Evolutionary conservation across 2,113 vertebrate genomes (phyloP).

Genomic region (Sander vitreus): DNA sequence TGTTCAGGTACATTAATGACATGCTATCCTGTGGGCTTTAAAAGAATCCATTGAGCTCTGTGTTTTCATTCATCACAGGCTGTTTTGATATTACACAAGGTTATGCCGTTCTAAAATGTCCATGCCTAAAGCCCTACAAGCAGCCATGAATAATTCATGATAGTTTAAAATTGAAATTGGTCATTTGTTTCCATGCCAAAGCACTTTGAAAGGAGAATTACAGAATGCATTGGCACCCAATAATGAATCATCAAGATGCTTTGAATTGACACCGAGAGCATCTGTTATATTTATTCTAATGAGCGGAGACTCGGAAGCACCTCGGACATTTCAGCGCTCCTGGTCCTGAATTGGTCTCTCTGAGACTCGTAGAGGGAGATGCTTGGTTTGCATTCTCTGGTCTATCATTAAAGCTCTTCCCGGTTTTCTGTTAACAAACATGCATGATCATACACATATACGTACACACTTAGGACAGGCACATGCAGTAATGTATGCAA

Average conservation of each 20-base stretch:
- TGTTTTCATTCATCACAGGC: conserved; percentile 56
- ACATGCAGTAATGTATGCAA: conserved; percentile 5
- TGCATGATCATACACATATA: not conserved
- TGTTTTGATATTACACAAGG: conserved; percentile 70
- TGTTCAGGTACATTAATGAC: conserved; percentile 4
- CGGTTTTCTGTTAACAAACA: conserved; percentile 27
- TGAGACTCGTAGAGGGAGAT: conserved; percentile 52
- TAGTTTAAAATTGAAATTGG: conserved; percentile 74
- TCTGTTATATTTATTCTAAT: conserved; percentile 46
- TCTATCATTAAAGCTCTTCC: conserved; percentile 67
- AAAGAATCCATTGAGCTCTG: conserved; percentile 48
- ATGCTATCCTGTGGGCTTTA: conserved; percentile 36
- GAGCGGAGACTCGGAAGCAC: conserved; percentile 42
- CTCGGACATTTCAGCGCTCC: conserved; percentile 32
- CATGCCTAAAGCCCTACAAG: conserved; percentile 60
- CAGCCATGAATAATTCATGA: conserved; percentile 68
- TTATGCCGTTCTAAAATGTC: conserved; percentile 56
- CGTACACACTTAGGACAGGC: conserved; percentile 6
- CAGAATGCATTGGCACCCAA: conserved; percentile 63
- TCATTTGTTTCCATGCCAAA: conserved; percentile 74
- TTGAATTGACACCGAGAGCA: conserved; percentile 57
- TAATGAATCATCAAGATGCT: conserved; percentile 71
- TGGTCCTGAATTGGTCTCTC: conserved; percentile 59
- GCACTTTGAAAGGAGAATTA: conserved; percentile 60
- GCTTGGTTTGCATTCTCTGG: conserved; percentile 65